A percentile compares a stretch with the other conserved stretches of the same genome.
These are phyloP conservation scores for Hymenopus coronatus DNA, from an alignment of 2,888 invertebrate species.

Conservation along the genomic window DNA sequence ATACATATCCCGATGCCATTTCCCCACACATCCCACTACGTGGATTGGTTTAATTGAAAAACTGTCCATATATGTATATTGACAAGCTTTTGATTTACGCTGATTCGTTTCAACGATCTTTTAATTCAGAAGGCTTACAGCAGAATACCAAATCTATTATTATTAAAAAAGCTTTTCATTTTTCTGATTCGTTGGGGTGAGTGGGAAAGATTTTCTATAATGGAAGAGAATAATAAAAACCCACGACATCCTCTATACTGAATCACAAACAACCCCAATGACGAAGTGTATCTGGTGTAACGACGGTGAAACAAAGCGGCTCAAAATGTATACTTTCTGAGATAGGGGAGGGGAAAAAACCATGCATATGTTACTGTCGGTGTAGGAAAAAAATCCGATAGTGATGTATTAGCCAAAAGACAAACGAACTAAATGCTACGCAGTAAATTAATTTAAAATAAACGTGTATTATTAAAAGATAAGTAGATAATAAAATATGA, in stretches of 20 bases:
- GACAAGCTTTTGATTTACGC: constrained; percentile 1
- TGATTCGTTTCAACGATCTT: constrained; percentile 13
- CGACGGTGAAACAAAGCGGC: background rate
- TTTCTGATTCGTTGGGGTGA: background rate
- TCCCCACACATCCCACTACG: background rate
- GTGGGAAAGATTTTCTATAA: background rate
- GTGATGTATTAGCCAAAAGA: background rate
- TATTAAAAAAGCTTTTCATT: background rate
- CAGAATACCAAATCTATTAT: background rate
- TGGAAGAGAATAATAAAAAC: background rate
- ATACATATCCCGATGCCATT: background rate
- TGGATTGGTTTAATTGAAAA: constrained; percentile 20
- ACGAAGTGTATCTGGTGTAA: background rate
- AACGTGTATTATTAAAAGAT: background rate
- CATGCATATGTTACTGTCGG: background rate
- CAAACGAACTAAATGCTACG: background rate
- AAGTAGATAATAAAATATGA: background rate
- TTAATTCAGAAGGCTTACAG: constrained; percentile 9
- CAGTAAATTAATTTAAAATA: background rate
- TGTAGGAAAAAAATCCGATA: background rate
- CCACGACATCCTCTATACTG: background rate
- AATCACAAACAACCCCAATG: background rate
- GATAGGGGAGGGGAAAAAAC: background rate
- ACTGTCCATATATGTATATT: constrained; percentile 14
- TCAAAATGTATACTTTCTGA: background rate